Base-by-base conservation (phyloP, 2,797 vertebrate species). In the Danio aesculapii region DNA sequence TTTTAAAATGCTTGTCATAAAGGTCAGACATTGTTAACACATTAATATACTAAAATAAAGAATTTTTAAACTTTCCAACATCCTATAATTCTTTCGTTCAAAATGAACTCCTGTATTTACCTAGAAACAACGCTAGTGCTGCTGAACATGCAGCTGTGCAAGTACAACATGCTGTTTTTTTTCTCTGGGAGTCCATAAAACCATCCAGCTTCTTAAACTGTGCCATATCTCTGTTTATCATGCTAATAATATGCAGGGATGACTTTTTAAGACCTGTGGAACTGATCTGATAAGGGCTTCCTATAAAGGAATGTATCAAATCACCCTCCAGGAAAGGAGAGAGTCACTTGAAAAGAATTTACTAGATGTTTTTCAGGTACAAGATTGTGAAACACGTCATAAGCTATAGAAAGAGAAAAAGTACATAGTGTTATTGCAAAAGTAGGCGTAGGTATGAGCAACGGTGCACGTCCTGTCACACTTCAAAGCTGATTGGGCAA, bases 361-460 rank as follows among this genome's bases (percentile, higher is more conserved):
- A 13, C 50, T 6, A 21, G n/a, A 49, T 57, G n/a, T 9, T 50
- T 50, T 6, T 30, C 50, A 55, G 41, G 52, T 59, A 39, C 0
- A 12, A 14, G 49, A 72, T n/a, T 21, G 58, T 53, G 67, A 59
- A 58, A 70, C 11, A 12, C 46, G 43, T 74, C 57, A 62, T 0
- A 50, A 74, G 9, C 6, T 30, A 49, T 0, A 8, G 14, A 17
- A 14, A 74, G 57, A 57, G 17, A 61, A 62, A 74, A 62, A 62
- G 67, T 62, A 62, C 66, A 70, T 5, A 1, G 57, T 30, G 77
- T 68, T 21, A 62, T 21, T 50, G 49, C 19, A 72, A 52, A 55
- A 63, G 47, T 55, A 17, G 68, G 41, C 3, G 59, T 71, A 64
- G 77, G 77, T 72, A 72, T 64, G 76, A 39, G 17, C 44, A 59